These are phyloP conservation scores for Dipodomys merriami DNA, from an alignment of 2,113 vertebrate species.

Conservation along the genomic window DNA sequence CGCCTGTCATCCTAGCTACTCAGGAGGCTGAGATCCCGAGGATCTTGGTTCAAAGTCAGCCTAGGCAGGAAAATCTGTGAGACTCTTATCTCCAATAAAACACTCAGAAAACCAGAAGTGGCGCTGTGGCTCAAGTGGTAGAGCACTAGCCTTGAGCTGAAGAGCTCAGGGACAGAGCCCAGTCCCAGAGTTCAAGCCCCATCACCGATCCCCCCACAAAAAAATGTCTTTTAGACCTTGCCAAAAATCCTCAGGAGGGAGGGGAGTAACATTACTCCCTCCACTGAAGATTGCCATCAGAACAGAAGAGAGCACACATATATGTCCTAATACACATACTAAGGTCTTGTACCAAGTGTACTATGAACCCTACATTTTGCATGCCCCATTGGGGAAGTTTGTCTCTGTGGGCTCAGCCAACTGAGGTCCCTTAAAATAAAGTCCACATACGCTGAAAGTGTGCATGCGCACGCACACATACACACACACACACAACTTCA, in stretches of 20 bases:
- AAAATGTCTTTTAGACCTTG: not conserved
- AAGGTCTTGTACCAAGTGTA: not conserved
- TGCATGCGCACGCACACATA: not conserved
- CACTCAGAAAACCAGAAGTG: too few relatives aligned
- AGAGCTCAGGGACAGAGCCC: too few relatives aligned
- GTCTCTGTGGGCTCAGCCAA: not conserved
- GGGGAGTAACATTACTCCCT: not conserved
- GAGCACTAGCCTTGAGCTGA: too few relatives aligned
- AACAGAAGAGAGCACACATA: constrained; percentile 37
- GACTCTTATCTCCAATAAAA: too few relatives aligned
- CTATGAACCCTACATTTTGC: not conserved
- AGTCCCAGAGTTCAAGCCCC: too few relatives aligned
- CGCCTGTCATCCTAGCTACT: too few relatives aligned
- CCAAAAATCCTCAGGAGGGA: not conserved
- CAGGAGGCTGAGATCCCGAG: too few relatives aligned
- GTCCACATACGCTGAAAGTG: not conserved
- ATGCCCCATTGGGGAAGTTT: not conserved
- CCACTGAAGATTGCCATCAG: not conserved
- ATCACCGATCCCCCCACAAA: too few relatives aligned
- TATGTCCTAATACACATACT: not conserved
- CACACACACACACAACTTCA: not conserved
- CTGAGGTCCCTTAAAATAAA: not conserved
- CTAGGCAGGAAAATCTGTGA: too few relatives aligned
- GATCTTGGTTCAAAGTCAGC: too few relatives aligned
- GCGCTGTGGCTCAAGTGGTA: too few relatives aligned